Base-by-base conservation (phyloP, 2,888 invertebrate genomes). In the Drosophila paramelanica region DNA sequence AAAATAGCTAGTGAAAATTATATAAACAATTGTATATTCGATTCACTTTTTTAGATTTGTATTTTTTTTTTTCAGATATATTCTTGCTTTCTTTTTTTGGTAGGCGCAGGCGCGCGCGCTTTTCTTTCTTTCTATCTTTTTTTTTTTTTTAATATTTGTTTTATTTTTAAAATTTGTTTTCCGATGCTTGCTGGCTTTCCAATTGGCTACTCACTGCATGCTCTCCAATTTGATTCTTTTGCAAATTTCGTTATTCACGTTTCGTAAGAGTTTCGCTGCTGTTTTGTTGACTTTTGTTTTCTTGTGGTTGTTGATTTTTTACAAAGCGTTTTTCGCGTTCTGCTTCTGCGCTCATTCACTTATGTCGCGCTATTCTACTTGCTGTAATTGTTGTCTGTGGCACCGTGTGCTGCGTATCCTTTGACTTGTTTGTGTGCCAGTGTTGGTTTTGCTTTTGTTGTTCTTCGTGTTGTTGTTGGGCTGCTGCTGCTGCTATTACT, bases 201-300 rank as follows among this genome's bases (percentile, higher is more conserved):
- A 13, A 49, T 43, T 56, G 39, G 49, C 14, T 31, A 57, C 1
- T 33, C 39, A 25, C n/a, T 49, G 42, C 27, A 43, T 42, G 11
- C 2, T 23, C 25, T 50, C 42, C 31, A 62, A 62, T 38, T 64
- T 43, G 36, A 64, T 49, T 49, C 27, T 49, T 47, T 4, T 14
- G 14, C 38, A 51, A 66, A 42, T 71, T 71, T 77, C 59, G 67
- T 45, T 72, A 51, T 67, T 49, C 67, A 73, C 77, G 75, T 76
- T 76, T 76, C 73, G 76, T 76, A 77, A 73, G 73, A 67, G 77
- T 77, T 76, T 76, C 27, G 17, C 10, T 47, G 41, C 38, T 53
- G 46, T 31, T 62, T 38, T 42, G 41, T 55, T 57, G 36, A 6
- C 33, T 20, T 33, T 45, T 2, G 7, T 23, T 36, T n/a, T 38